Evolutionary conservation across 2,113 vertebrate genomes (phyloP).

Genomic region (Excalfactoria chinensis): DNA sequence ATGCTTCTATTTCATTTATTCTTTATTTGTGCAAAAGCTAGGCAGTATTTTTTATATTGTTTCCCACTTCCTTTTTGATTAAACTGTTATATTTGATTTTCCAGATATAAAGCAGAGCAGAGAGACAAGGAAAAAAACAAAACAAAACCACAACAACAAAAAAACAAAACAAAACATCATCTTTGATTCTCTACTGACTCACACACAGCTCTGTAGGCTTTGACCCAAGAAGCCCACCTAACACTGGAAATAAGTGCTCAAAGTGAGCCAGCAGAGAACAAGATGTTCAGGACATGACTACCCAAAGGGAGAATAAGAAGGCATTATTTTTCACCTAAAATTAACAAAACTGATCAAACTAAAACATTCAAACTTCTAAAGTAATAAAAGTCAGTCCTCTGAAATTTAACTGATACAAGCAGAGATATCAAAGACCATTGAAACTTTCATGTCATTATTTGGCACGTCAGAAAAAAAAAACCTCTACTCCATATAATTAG

Average conservation of each 20-base stretch:
- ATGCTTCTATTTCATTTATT: slow-evolving; percentile 75
- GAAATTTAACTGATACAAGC: slow-evolving; percentile 12
- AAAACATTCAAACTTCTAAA: background rate
- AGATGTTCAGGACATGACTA: slow-evolving; percentile 13
- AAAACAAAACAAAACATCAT: slow-evolving; percentile 52
- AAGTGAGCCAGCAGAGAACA: background rate
- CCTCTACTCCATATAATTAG: background rate
- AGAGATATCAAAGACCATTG: slow-evolving; percentile 39
- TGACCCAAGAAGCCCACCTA: slow-evolving; percentile 53
- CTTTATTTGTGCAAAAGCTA: slow-evolving; percentile 77
- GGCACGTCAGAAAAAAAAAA: background rate
- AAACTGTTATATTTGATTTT: slow-evolving; percentile 80
- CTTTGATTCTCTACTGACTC: slow-evolving; percentile 48
- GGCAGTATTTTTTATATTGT: slow-evolving; percentile 74
- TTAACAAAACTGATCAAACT: background rate
- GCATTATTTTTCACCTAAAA: slow-evolving; percentile 47
- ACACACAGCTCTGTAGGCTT: slow-evolving; percentile 19
- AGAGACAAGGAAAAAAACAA: slow-evolving; percentile 41
- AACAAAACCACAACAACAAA: slow-evolving; percentile 20
- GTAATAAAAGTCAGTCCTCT: background rate
- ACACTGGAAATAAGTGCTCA: slow-evolving; percentile 24
- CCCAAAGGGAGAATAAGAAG: background rate
- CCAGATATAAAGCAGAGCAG: slow-evolving; percentile 69
- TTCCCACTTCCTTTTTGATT: slow-evolving; percentile 76
- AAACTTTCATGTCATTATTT: background rate